phyloP scores from a whole-genome alignment of 2,113 vertebrate genomes.

The Myodes glareolus region DNA sequence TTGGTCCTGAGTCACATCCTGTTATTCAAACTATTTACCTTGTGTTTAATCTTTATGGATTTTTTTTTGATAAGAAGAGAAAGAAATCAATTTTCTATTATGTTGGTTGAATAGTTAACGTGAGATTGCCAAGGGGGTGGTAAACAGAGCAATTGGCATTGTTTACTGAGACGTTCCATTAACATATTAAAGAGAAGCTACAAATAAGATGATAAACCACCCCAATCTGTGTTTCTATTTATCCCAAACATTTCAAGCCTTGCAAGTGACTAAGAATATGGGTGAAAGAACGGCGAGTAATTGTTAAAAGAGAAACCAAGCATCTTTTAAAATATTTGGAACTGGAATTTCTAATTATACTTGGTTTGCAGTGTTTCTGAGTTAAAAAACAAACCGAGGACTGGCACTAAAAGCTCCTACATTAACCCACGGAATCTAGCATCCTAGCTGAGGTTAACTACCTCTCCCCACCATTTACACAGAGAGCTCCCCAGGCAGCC shows the following conservation, averaged over 20 bases:
- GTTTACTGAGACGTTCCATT: slow-evolving; percentile 69
- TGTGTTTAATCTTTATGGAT: slow-evolving; percentile 83
- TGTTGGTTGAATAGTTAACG: slow-evolving; percentile 82
- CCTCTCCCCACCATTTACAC: slow-evolving; percentile 5
- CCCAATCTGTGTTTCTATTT: slow-evolving; percentile 23
- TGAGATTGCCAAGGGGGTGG: slow-evolving; percentile 56
- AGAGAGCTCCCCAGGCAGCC: slow-evolving; percentile 13
- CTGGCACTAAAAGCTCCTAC: slow-evolving; percentile 11
- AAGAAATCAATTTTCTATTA: slow-evolving; percentile 86
- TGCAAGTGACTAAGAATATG: background rate
- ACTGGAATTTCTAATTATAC: slow-evolving; percentile 41
- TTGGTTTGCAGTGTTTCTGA: background rate
- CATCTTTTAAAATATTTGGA: slow-evolving; percentile 39
- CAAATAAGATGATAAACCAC: slow-evolving; percentile 62
- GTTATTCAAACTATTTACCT: slow-evolving; percentile 68
- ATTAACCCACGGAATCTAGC: slow-evolving; percentile 48
- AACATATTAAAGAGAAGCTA: slow-evolving; percentile 63
- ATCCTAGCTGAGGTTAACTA: slow-evolving; percentile 10
- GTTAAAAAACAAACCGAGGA: slow-evolving; percentile 47
- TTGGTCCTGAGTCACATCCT: slow-evolving; percentile 17
- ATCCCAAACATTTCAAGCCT: background rate
- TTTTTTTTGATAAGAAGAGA: slow-evolving; percentile 66
- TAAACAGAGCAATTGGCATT: slow-evolving; percentile 77
- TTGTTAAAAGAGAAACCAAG: slow-evolving; percentile 42
- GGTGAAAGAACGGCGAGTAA: background rate